A percentile compares a stretch with the other conserved stretches of the same genome.
Conservation (phyloP, 2,888 invertebrate species). For the Xestia xanthographa region DNA sequence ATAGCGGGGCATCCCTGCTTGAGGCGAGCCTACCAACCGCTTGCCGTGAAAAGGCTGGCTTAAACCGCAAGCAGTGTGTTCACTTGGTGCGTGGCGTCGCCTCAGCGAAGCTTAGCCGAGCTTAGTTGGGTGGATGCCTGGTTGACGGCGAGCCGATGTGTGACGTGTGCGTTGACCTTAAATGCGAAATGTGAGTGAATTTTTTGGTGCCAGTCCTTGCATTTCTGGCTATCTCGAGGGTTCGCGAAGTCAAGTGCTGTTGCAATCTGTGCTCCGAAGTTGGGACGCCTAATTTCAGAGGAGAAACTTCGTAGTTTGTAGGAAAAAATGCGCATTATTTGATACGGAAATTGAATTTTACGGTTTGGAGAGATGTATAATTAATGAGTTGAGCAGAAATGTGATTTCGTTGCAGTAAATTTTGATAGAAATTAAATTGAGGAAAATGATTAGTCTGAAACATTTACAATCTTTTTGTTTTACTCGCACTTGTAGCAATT, state of each 20-base stretch:
- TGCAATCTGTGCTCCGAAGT: conserved; percentile 29
- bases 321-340: conserved; percentile 24
- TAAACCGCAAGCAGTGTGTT: neutral
- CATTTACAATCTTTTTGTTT: neutral
- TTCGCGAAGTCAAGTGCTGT: conserved; percentile 42
- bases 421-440: neutral
- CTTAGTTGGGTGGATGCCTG: neutral
- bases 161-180: neutral
- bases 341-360: conserved; percentile 8
- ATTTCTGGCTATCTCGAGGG: conserved; percentile 37
- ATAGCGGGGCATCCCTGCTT: neutral
- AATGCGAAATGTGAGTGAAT: conserved; percentile 19
- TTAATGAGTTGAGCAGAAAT: conserved; percentile 1
- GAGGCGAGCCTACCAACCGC: neutral
- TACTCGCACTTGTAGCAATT: neutral
- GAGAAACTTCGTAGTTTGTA: conserved; percentile 9
- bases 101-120: neutral
- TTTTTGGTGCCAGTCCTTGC: conserved; percentile 25
- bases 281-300: conserved; percentile 35
- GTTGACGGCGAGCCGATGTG: neutral
- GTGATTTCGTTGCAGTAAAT: neutral
- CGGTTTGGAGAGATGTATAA: conserved; percentile 13
- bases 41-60: neutral
- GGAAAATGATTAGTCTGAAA: neutral
- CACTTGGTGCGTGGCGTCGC: neutral